A percentile compares a stretch with the other conserved stretches of the same genome.
These are phyloP conservation scores for Elegia similella DNA, from an alignment of 2,888 invertebrate genomes.

Conservation along the genomic window DNA sequence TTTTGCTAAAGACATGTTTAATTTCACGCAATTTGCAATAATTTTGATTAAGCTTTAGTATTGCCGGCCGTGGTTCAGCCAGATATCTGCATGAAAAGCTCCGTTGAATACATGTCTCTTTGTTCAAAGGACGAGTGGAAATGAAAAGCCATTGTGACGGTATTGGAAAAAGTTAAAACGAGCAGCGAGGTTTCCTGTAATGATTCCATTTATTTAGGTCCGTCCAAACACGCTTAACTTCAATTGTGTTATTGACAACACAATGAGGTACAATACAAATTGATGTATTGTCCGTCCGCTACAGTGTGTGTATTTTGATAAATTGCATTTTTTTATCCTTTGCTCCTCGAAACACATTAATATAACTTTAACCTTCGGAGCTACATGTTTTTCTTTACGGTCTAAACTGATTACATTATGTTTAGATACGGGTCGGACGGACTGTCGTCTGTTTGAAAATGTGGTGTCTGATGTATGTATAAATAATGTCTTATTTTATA, in stretches of 20 bases:
- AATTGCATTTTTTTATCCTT: no score
- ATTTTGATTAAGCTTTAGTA: background rate
- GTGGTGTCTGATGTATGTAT: no score
- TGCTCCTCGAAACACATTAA: no score
- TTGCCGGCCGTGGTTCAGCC: background rate
- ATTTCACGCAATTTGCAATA: background rate
- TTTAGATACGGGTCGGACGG: no score
- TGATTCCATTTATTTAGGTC: background rate
- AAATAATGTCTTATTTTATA: no score
- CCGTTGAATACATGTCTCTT: background rate
- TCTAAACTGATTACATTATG: no score
- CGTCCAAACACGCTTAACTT: background rate
- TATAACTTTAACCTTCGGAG: no score
- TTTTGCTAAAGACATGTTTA: no score
- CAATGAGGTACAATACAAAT: no score
- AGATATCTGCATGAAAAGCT: background rate
- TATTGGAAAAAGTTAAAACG: constrained; percentile 19
- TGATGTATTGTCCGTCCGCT: background rate
- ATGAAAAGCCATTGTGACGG: constrained; percentile 25
- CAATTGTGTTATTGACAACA: background rate
- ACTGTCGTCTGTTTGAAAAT: no score
- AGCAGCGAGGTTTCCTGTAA: constrained; percentile 1
- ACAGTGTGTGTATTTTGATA: no score
- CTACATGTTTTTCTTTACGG: no score
- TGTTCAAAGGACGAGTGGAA: constrained; percentile 18